Evolutionary conservation across 2,888 invertebrate species (phyloP), one percentile per base, ranked within the genome.

Genomic region (Chymomyza amoena): DNA sequence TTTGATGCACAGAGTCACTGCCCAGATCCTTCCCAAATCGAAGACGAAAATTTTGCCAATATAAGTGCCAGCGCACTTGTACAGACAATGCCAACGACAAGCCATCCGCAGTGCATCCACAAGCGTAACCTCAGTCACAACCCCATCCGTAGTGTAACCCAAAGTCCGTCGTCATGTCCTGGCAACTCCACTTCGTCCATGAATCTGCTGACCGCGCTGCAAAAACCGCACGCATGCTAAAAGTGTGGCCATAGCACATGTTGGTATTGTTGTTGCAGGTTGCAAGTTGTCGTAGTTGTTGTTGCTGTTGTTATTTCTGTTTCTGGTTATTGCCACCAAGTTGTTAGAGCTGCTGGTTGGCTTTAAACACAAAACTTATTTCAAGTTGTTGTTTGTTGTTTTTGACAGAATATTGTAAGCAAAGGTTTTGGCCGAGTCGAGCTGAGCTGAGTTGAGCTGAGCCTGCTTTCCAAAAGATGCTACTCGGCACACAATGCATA

Each of bases 21-120:
- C 16, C 67, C 60, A 20, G 18, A 25, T 32, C 65, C 66, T 68
- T 61, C 68, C 68, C 70, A 66, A 75, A 73, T 72, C 72, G 77
- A 78, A 72, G 77, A 83, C 69, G 81, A 70, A 82, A 82, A 82
- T 78, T 82, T 83, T 82, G 71, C 80, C 83, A 82, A 82, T 82
- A 82, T 83, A 70, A 74, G 70, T 45, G 13, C 39, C 13, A 45
- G 39, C 39, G 39, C 13, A 45, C 13, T 60, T 70, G 18, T 63
- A 54, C 54, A 18, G 54, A 20, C 18, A 18, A 20, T 20, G 54
- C 15, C 54, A 54, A 18, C 54, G 54, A 54, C 54, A 54, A 54
- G 16, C 54, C 54, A 54, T 54, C 9, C 54, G 20, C 54, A 51
- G 6, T n/a, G 51, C 15, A 36, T 36, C 9, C 36, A 7, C 36